Evolutionary conservation across 2,888 invertebrate genomes (phyloP).

Genomic region (Monochamus alternatus): DNA sequence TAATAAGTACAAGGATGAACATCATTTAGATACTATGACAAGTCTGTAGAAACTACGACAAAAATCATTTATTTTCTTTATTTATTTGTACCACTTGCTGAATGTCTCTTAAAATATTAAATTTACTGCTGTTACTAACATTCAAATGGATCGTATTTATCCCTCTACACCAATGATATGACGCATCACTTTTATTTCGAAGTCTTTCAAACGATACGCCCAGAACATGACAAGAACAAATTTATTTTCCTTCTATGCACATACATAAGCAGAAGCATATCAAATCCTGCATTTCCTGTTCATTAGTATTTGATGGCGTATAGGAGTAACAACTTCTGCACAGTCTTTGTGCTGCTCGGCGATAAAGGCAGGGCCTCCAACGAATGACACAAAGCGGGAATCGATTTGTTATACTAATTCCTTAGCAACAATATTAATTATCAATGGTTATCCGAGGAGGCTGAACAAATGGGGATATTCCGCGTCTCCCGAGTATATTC

Average conservation of each 20-base stretch:
- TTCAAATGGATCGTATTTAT: neutral
- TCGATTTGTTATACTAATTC: constrained; percentile 23
- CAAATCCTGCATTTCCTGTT: constrained; percentile 6
- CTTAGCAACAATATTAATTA: constrained; percentile 17
- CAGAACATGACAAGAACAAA: neutral
- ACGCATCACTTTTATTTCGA: neutral
- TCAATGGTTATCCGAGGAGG: constrained; percentile 11
- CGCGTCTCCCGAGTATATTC: constrained; percentile 11
- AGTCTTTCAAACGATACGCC: neutral
- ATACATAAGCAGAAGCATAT: constrained; percentile 4
- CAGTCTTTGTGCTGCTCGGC: neutral
- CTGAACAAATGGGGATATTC: constrained; percentile 16
- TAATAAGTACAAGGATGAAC: too few species aligned
- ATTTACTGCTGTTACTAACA: too few species aligned
- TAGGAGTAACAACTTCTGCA: neutral
- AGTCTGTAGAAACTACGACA: too few species aligned
- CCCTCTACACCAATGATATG: neutral
- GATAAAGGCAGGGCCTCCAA: constrained; percentile 1
- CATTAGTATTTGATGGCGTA: neutral
- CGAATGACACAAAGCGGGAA: constrained; percentile 13
- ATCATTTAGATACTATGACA: too few species aligned
- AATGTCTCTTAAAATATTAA: too few species aligned
- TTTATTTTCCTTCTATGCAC: neutral
- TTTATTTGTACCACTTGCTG: too few species aligned
- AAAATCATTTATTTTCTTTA: too few species aligned